Evolutionary conservation across 2,797 vertebrate genomes (phyloP).

Genomic region (Cichlasoma orientale): DNA sequence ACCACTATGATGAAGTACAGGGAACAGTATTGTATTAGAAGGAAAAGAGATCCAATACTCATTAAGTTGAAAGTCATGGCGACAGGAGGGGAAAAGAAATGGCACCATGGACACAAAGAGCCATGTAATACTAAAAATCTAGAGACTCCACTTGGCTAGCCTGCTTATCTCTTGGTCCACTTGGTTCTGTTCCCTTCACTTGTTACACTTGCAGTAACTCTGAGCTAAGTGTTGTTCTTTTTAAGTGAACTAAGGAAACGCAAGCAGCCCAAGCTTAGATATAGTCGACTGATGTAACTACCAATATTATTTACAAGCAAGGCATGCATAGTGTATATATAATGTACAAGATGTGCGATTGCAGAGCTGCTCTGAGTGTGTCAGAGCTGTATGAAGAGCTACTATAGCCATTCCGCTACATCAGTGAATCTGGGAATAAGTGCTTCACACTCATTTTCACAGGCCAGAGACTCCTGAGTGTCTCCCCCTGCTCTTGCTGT

Average conservation of each 20-base stretch:
- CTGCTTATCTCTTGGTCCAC: slow-evolving; percentile 7
- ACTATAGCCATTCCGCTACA: slow-evolving; percentile 44
- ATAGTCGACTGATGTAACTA: slow-evolving; percentile 14
- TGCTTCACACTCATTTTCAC: slow-evolving; percentile 63
- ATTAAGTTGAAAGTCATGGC: slow-evolving; percentile 56
- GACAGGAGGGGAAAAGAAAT: slow-evolving; percentile 32
- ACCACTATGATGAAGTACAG: slow-evolving; percentile 50
- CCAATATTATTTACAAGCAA: background rate
- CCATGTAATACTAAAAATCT: slow-evolving; percentile 27
- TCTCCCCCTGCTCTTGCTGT: slow-evolving; percentile 35
- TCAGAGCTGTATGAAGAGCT: slow-evolving; percentile 62
- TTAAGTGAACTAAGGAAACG: slow-evolving; percentile 23
- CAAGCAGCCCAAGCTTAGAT: slow-evolving; percentile 26
- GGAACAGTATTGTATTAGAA: slow-evolving; percentile 32
- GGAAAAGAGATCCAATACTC: slow-evolving; percentile 36
- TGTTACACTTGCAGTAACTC: slow-evolving; percentile 30
- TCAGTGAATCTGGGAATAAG: slow-evolving; percentile 64
- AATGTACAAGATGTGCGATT: slow-evolving; percentile 26
- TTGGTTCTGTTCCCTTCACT: slow-evolving; percentile 6
- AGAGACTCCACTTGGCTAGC: slow-evolving; percentile 24
- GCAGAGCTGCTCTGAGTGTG: slow-evolving; percentile 43
- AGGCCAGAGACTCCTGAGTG: slow-evolving; percentile 55
- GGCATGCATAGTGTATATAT: slow-evolving; percentile 4
- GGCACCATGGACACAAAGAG: slow-evolving; percentile 33
- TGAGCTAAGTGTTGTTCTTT: background rate